Evolutionary conservation across 2,888 invertebrate species (phyloP).

Genomic region (Eurytoma californica): DNA sequence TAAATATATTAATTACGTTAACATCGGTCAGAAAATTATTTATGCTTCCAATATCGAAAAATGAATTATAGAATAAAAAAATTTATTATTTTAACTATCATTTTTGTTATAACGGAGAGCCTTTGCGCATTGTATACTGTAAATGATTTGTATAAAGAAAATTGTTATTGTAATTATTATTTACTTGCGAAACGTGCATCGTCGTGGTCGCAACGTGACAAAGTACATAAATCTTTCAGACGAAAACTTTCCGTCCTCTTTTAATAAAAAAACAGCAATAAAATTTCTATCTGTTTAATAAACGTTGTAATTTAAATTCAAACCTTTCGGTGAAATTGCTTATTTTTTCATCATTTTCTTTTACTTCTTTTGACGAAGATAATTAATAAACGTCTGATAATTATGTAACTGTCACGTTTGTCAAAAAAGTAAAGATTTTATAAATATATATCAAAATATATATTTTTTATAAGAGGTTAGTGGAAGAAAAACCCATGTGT

Average conservation of each 20-base stretch:
- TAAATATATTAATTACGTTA: slow-evolving; percentile 16
- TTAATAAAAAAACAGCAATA: slow-evolving; percentile 28
- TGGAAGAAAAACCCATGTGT: slow-evolving; percentile 15
- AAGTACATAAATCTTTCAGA: slow-evolving; percentile 31
- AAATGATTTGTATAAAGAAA: slow-evolving; percentile 55
- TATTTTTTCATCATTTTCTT: slow-evolving; percentile 9
- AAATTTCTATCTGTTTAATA: slow-evolving; percentile 4
- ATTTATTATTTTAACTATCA: slow-evolving; percentile 24
- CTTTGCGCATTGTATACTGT: slow-evolving; percentile 43
- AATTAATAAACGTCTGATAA: slow-evolving; percentile 49
- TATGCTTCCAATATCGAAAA: slow-evolving; percentile 39
- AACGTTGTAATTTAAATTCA: slow-evolving; percentile 15
- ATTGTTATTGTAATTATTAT: slow-evolving; percentile 47
- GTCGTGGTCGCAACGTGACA: slow-evolving; percentile 37
- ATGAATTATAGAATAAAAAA: slow-evolving; percentile 24
- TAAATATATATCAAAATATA: slow-evolving; percentile 56
- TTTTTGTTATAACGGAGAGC: slow-evolving; percentile 33
- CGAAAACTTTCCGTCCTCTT: slow-evolving; percentile 42
- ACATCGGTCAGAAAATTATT: slow-evolving; percentile 31
- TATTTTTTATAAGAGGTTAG: slow-evolving; percentile 63
- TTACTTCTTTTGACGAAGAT: slow-evolving; percentile 11
- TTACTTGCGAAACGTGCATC: slow-evolving; percentile 48
- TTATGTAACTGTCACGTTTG: slow-evolving; percentile 59
- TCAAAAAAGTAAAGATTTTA: slow-evolving; percentile 62
- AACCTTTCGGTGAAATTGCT: slow-evolving; percentile 4